A percentile compares a stretch with the other conserved stretches of the same genome.
Conservation (phyloP, 1,140 invertebrate genomes). For the Euwallacea similis region DNA sequence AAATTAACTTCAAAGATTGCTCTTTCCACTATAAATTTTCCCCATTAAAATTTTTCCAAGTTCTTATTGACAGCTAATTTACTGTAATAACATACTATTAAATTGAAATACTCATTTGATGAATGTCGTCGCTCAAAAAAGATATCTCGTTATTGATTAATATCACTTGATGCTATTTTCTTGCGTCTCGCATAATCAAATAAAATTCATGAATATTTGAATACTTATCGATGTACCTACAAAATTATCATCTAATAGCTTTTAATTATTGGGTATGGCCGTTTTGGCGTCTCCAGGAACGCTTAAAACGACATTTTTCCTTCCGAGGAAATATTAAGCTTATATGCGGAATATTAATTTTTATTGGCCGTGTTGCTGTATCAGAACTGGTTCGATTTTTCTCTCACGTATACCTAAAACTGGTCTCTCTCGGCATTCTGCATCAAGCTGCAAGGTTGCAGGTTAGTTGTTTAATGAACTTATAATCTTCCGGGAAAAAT, state of each 20-base stretch:
- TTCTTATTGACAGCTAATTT: too few species aligned
- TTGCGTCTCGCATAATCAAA: not conserved
- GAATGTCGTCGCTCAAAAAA: too few species aligned
- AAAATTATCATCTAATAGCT: not conserved
- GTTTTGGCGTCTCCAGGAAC: not conserved
- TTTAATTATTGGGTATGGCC: conserved; percentile 2
- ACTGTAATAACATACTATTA: too few species aligned
- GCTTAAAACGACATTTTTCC: not conserved
- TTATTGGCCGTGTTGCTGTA: not conserved
- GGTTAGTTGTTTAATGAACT: not conserved
- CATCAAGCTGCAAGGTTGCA: not conserved
- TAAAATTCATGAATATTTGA: not conserved
- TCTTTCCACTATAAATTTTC: too few species aligned
- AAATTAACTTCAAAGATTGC: too few species aligned
- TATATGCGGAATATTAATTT: not conserved
- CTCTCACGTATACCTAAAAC: not conserved
- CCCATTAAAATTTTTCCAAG: too few species aligned
- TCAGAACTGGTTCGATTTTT: not conserved
- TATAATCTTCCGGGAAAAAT: not conserved
- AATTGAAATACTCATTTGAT: too few species aligned
- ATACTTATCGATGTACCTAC: not conserved
- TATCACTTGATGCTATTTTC: too few species aligned
- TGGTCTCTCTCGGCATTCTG: not conserved
- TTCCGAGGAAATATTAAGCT: not conserved
- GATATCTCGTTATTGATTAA: too few species aligned